A percentile compares a stretch with the other conserved stretches of the same genome.
These are phyloP conservation scores for Harpagifer antarcticus DNA, from an alignment of 2,797 vertebrate species.

Conservation along the genomic window DNA sequence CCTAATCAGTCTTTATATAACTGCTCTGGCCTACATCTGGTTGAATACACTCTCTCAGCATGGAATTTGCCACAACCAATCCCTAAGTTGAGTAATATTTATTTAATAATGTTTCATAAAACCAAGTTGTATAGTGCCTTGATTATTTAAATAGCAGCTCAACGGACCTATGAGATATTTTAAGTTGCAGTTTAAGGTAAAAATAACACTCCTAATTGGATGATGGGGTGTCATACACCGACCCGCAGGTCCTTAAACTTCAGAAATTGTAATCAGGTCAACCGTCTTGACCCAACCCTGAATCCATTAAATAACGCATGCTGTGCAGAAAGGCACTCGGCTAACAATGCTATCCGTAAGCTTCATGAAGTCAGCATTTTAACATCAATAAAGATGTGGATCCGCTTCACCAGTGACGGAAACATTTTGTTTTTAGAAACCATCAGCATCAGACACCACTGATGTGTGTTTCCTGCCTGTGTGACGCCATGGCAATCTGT, in stretches of 20 bases:
- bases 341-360: neutral
- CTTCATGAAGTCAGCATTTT: neutral
- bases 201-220: slow-evolving; percentile 43
- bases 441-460: neutral
- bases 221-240: slow-evolving; percentile 1
- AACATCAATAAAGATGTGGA: neutral
- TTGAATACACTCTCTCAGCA: slow-evolving; percentile 31
- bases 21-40: slow-evolving; percentile 78
- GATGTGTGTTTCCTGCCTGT: slow-evolving; percentile 22
- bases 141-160: neutral
- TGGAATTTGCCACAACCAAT: slow-evolving; percentile 46
- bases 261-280: too few species aligned
- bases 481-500: rapidly evolving
- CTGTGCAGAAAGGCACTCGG: too few species aligned
- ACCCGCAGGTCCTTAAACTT: neutral
- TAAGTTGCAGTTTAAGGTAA: slow-evolving; percentile 16
- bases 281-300: too few species aligned
- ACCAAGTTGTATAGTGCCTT: too few species aligned
- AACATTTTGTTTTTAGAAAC: slow-evolving; percentile 5
- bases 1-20: slow-evolving; percentile 72
- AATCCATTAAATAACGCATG: too few species aligned
- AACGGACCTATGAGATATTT: neutral
- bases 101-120: too few species aligned
- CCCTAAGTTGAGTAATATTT: slow-evolving; percentile 4
- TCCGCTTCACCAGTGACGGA: neutral